Base-by-base conservation (phyloP, 2,113 vertebrate species). In the Muntiacus muntjak region DNA sequence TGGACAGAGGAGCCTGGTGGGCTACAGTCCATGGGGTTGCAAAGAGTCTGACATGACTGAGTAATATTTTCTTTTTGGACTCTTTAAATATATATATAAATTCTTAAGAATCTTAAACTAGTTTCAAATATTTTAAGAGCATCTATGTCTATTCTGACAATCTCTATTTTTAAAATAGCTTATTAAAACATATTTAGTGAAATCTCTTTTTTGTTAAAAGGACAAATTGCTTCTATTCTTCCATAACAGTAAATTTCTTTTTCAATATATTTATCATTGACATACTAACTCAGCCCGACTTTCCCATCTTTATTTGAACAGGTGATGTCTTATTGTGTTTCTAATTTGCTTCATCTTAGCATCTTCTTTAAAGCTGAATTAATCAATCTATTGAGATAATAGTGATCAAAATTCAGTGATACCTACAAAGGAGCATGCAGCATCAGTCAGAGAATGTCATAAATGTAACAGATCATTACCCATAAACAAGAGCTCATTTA, bases 321-420 rank as follows among this genome's bases (percentile, higher is more conserved):
- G 13, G 33, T 47, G 13, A 55, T 76, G 64, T 45, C 50, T 96
- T 94, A 60, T 45, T 71, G 16, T 97, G 33, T 50, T 88, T 94
- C 14, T 89, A 40, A 78, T 89, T 57, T 89, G 85, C 91, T 87
- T 83, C 64, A 50, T 89, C 16, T 87, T 76, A 87, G 25, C 55
- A 86, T 89, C 43, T 36, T 11, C 67, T n/a, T 79, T 25, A 21
- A 64, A 62, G 30, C 12, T 95, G 60, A 93, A 89, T 89, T 94
- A 55, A 92, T 94, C 62, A 86, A 45, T 45, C 14, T 76, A 78
- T 15, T 62, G 88, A 91, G 67, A 52, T 87, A 62, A 91, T 5
- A 84, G 33, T 87, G 55, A 94, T 97, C 55, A 55, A 81, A 97
- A 86, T 52, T 83, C 93, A 95, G 33, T 85, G 50, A 64, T 36